Evolutionary conservation across 2,888 invertebrate genomes (phyloP).

Genomic region (Hemaris fuciformis): DNA sequence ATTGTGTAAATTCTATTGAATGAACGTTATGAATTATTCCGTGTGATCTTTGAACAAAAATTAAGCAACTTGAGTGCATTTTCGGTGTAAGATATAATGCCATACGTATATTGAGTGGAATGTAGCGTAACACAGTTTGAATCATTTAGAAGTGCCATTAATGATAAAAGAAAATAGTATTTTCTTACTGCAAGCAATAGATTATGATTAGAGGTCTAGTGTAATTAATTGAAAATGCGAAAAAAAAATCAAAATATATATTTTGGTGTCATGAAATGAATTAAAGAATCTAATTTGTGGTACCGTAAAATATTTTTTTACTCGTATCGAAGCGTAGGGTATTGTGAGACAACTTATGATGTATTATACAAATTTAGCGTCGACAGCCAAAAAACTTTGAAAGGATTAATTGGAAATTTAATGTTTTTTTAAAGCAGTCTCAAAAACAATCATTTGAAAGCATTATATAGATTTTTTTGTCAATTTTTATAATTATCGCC

Average conservation of each 20-base stretch:
- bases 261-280: conserved; percentile 40
- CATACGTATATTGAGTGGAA: not conserved
- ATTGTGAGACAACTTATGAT: not conserved
- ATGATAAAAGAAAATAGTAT: conserved; percentile 61
- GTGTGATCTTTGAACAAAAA: conserved; percentile 9
- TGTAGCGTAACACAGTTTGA: conserved; percentile 2
- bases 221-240: conserved; percentile 22
- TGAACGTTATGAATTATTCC: conserved; percentile 3
- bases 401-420: not conserved
- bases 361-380: not conserved
- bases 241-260: conserved; percentile 29
- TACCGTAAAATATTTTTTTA: conserved; percentile 12
- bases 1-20: conserved; percentile 5
- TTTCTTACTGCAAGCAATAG: conserved; percentile 69
- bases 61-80: not conserved
- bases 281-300: conserved; percentile 1
- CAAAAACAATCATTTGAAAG: not conserved
- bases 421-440: not conserved
- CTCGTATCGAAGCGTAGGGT: conserved; percentile 9
- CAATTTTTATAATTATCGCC: not conserved
- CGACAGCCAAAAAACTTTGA: not conserved
- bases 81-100: not conserved
- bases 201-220: conserved; percentile 24
- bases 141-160: conserved; percentile 71
- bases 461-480: not conserved